Conservation (phyloP, 2,888 invertebrate species). For the Julus scanicus region DNA sequence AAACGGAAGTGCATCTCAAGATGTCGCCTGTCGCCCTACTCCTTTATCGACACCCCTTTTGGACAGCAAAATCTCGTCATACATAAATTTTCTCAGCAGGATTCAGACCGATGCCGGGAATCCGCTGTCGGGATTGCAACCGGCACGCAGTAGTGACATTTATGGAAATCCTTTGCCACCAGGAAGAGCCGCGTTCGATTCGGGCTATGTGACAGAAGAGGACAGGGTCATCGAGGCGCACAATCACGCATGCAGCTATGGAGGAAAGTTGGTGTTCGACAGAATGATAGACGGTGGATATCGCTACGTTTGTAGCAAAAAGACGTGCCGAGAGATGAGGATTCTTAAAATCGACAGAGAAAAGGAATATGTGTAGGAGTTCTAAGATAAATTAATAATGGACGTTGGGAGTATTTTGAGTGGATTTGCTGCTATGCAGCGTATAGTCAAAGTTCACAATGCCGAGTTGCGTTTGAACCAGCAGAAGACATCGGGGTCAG, state of each 20-base stretch:
- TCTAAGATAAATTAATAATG: not conserved
- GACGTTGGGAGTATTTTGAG: not conserved
- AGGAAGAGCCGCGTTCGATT: not conserved
- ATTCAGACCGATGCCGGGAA: not conserved
- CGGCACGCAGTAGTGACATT: not conserved
- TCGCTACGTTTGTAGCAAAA: not conserved
- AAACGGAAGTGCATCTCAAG: not conserved
- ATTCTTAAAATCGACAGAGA: not conserved
- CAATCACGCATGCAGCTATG: too few species aligned
- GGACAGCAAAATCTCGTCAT: slow-evolving; percentile 15
- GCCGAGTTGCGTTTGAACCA: not conserved
- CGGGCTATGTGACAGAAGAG: not conserved
- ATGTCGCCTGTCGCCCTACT: not conserved
- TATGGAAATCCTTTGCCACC: not conserved
- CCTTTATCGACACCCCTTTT: slow-evolving; percentile 7
- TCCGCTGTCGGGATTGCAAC: not conserved
- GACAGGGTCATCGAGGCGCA: too few species aligned
- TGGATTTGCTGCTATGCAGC: not conserved
- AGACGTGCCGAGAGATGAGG: not conserved
- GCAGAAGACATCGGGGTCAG: not conserved
- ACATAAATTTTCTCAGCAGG: not conserved
- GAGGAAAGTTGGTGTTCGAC: not conserved
- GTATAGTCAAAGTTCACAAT: not conserved
- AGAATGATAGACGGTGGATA: not conserved
- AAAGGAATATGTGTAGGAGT: not conserved